These are phyloP conservation scores for Baronia brevicornis DNA, from an alignment of 2,888 invertebrate species.

Conservation along the genomic window DNA sequence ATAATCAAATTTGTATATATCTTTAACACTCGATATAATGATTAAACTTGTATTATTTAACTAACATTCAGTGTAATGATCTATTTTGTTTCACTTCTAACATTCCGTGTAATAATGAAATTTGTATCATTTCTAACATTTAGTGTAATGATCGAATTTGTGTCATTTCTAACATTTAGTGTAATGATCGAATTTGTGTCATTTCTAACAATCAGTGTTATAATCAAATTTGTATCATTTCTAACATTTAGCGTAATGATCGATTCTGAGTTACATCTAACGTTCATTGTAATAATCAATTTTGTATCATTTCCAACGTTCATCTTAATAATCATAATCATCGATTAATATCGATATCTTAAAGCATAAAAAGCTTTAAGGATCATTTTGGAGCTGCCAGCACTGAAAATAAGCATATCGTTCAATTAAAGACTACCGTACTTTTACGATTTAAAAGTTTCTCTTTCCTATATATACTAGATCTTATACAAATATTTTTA, in stretches of 20 bases:
- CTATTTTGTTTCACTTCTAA: constrained; percentile 7
- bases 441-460: constrained; percentile 64
- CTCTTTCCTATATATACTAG: constrained; percentile 73
- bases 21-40: too few relatives aligned
- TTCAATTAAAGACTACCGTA: constrained; percentile 70
- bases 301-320: too few relatives aligned
- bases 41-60: too few relatives aligned
- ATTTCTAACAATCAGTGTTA: too few relatives aligned
- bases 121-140: constrained; percentile 23
- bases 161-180: constrained; percentile 41
- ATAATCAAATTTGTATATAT: too few relatives aligned
- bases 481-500: constrained; percentile 67
- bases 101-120: constrained; percentile 13
- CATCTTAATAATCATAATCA: constrained; percentile 1
- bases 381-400: constrained; percentile 59
- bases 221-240: too few relatives aligned
- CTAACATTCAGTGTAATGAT: constrained; percentile 13
- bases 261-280: too few relatives aligned
- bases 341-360: constrained; percentile 18
- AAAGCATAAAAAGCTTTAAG: constrained; percentile 34
- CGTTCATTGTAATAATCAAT: too few relatives aligned
- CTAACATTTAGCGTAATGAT: too few relatives aligned
- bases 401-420: constrained; percentile 73
- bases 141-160: constrained; percentile 52
- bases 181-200: constrained; percentile 54